phyloP scores from a whole-genome alignment of 2,113 vertebrate genomes.

The Bos javanicus region DNA sequence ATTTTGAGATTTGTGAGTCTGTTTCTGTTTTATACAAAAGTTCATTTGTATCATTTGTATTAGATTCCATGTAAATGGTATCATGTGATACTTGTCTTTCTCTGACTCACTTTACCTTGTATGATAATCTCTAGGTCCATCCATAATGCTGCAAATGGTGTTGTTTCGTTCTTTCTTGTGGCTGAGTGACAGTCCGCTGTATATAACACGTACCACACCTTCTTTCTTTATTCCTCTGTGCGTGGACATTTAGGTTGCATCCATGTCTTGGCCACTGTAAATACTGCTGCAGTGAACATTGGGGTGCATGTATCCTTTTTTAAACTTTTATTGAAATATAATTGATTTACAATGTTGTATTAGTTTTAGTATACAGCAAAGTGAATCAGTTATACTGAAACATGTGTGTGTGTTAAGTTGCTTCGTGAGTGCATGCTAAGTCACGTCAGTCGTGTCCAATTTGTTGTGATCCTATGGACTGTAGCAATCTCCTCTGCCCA shows the following conservation, averaged over 20 bases:
- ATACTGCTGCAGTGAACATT: background rate
- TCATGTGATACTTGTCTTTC: background rate
- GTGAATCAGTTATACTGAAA: background rate
- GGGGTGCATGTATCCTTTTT: background rate
- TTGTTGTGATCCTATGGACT: background rate
- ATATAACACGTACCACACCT: rapidly evolving
- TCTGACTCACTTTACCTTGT: background rate
- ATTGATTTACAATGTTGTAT: background rate
- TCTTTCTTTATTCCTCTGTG: background rate
- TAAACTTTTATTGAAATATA: background rate
- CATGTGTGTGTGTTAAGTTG: rapidly evolving
- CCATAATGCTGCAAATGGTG: background rate
- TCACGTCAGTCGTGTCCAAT: background rate
- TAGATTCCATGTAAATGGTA: background rate
- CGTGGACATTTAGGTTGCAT: background rate
- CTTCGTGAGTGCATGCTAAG: background rate
- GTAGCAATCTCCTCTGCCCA: background rate
- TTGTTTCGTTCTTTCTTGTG: background rate
- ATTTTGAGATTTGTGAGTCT: background rate
- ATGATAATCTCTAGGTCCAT: background rate
- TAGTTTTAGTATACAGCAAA: background rate
- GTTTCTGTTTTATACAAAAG: background rate
- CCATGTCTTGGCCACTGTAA: background rate
- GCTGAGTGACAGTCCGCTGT: background rate
- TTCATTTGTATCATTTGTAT: background rate